Evolutionary conservation across 2,888 invertebrate species (phyloP).

Genomic region (Rhagonycha fulva): DNA sequence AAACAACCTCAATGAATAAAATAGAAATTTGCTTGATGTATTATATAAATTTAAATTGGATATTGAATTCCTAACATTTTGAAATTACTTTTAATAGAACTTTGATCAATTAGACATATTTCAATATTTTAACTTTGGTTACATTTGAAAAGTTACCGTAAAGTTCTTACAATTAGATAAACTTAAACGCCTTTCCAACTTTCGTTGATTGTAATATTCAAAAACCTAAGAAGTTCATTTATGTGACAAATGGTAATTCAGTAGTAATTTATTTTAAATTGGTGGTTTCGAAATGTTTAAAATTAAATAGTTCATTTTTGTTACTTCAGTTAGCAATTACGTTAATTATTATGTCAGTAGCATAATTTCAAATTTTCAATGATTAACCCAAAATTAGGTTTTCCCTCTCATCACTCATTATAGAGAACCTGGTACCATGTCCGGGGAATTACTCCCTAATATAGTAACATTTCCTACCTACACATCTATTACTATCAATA

Average conservation of each 20-base stretch:
- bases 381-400: background rate
- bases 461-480: background rate
- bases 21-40: background rate
- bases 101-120: background rate
- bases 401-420: background rate
- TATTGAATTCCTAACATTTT: background rate
- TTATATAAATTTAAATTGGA: background rate
- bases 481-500: background rate
- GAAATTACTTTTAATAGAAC: background rate
- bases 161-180: background rate
- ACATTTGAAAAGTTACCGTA: background rate
- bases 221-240: background rate
- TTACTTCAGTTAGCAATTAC: background rate
- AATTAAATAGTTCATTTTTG: background rate
- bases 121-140: background rate
- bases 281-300: background rate
- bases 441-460: background rate
- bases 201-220: background rate
- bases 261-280: background rate
- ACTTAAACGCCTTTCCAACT: background rate
- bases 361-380: background rate
- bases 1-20: background rate
- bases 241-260: background rate
- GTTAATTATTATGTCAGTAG: background rate
- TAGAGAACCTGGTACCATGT: background rate